Conservation (phyloP, 1,140 invertebrate species). For the Drosophila lowei region DNA sequence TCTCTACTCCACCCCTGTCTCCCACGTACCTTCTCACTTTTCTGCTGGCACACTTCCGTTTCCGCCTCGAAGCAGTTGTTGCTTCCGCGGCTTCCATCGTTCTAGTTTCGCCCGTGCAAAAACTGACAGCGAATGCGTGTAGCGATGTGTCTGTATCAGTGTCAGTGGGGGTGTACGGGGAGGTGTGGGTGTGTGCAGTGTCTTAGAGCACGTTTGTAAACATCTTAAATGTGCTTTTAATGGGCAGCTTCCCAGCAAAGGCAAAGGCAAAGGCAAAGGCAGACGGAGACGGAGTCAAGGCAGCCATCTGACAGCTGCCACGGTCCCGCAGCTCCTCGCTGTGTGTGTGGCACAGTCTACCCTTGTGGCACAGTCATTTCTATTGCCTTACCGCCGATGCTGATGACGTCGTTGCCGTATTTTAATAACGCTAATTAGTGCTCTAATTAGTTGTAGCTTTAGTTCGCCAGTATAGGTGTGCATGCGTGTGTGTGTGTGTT, state of each 20-base stretch:
- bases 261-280: constrained; percentile 28
- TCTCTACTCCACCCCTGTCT: constrained; percentile 1
- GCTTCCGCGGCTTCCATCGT: constrained; percentile 33
- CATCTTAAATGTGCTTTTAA: constrained; percentile 82
- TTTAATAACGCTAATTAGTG: constrained; percentile 81
- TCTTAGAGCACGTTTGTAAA: constrained; percentile 79
- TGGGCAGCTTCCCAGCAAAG: constrained; percentile 65
- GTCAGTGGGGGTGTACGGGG: constrained; percentile 14
- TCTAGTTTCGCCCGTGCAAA: constrained; percentile 56
- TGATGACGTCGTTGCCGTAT: constrained; percentile 53
- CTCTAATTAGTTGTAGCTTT: constrained; percentile 76
- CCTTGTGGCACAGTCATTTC: constrained; percentile 28
- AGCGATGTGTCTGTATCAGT: constrained; percentile 6
- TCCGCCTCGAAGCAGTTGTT: constrained; percentile 59
- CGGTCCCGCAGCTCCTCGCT: constrained; percentile 8
- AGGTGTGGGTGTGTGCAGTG: constrained; percentile 45
- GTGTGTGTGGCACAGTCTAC: neutral
- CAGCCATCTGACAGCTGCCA: constrained; percentile 40
- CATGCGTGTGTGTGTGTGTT: constrained; percentile 34
- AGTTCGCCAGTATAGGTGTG: constrained; percentile 34
- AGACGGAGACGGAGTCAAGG: constrained; percentile 11
- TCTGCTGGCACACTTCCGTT: constrained; percentile 49
- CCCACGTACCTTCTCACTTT: constrained; percentile 2
- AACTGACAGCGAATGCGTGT: constrained; percentile 42
- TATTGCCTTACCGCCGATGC: constrained; percentile 30